Base-by-base conservation (phyloP, 2,888 invertebrate genomes). In the Drosophila mercatorum region DNA sequence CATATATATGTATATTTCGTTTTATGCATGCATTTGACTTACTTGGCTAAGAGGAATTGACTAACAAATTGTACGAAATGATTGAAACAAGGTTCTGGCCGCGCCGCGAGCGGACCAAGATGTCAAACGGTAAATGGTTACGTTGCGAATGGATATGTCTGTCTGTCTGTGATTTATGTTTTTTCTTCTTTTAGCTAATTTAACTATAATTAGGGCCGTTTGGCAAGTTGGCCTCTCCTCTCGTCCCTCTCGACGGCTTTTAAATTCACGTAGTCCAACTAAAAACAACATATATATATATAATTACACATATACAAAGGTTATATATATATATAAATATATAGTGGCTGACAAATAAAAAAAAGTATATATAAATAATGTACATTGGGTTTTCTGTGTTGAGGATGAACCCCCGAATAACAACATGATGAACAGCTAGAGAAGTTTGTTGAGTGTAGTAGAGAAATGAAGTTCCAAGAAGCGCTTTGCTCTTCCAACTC, bases 391-490 rank as follows among this genome's bases (percentile, higher is more conserved):
- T 64, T 28, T 11, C 11, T 38, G 12, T 47, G 57, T 46, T 68
- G 51, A 36, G 55, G 66, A 31, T 17, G 36, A 74, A 76, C 89
- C 89, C 88, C 89, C 89, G 88, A 89, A 77, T 87, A 88, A 89
- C 89, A 89, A 83, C 89, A 85, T 66, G 76, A 60, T 75, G 40
- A 75, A 77, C 83, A 86, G 86, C 83, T 64, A 49, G n/a, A 52
- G 51, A 52, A 52, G 53, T 61, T 56, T 46, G 56, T 43, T 31
- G 31, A 17, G 49, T 31, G 2, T 7, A 36, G 46, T 34, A 7
- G 43, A 36, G 5, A 43, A 26, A 65, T 55, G 51, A 69, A 49
- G 12, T 53, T 49, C 46, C 63, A 68, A 46, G 31, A 28, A 44
- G 43, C 56, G 36, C 36, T 41, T 46, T 11, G 14, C 3, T 12